A percentile compares a stretch with the other conserved stretches of the same genome.
phyloP scores from a whole-genome alignment of 2,888 invertebrate species.

The Nowickia ferox region DNA sequence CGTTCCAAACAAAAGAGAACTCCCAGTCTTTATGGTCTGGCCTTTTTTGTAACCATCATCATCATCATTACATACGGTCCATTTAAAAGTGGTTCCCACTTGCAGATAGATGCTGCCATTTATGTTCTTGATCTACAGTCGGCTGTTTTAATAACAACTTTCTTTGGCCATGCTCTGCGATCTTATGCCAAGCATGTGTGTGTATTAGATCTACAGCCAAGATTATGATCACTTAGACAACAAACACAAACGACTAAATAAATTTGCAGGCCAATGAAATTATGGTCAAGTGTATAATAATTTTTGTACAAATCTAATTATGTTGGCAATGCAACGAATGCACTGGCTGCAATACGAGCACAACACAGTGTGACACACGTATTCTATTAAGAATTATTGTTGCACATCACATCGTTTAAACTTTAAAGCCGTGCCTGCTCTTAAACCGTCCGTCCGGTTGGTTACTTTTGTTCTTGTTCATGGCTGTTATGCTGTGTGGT shows the following conservation, averaged over 20 bases:
- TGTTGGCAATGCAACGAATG: constrained; percentile 67
- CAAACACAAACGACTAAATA: not conserved
- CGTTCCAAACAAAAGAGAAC: constrained; percentile 4
- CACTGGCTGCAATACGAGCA: constrained; percentile 34
- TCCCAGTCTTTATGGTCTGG: constrained; percentile 49
- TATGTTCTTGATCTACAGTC: not conserved
- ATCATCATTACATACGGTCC: constrained; percentile 28
- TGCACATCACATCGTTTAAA: constrained; percentile 53
- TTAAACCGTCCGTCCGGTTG: no score
- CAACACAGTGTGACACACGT: constrained; percentile 58
- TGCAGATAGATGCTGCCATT: not conserved
- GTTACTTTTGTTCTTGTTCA: constrained; percentile 33
- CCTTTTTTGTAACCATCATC: constrained; percentile 21
- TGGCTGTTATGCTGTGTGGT: constrained; percentile 30
- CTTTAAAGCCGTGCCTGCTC: constrained; percentile 8
- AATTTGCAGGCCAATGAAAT: constrained; percentile 32
- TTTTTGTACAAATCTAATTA: constrained; percentile 69
- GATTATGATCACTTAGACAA: constrained; percentile 41
- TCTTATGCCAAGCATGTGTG: constrained; percentile 33
- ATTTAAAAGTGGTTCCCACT: constrained; percentile 42
- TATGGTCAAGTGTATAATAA: constrained; percentile 58
- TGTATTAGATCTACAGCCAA: constrained; percentile 65
- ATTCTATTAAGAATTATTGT: constrained; percentile 58
- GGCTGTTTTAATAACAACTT: constrained; percentile 36
- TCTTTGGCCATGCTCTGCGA: constrained; percentile 35